These are phyloP conservation scores for Calephelis virginiensis DNA, from an alignment of 1,140 invertebrate species.

Conservation along the genomic window DNA sequence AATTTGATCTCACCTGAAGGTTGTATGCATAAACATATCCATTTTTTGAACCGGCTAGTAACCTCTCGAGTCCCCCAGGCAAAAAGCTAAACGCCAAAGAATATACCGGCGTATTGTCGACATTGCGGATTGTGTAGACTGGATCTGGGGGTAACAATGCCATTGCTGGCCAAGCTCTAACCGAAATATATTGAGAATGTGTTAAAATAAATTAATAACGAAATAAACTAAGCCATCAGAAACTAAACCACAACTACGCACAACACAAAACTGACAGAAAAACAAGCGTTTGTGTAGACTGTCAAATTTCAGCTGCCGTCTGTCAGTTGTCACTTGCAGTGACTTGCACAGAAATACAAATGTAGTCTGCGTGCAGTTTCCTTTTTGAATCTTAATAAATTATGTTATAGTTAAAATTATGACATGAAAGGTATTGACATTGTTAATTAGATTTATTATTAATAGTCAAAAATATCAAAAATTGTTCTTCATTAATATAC, in stretches of 20 bases:
- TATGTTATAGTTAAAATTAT: too few relatives aligned
- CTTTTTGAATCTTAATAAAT: too few relatives aligned
- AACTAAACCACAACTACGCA: slow-evolving; percentile 75
- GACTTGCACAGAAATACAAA: too few relatives aligned
- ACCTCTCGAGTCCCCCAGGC: slow-evolving; percentile 78
- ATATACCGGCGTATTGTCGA: slow-evolving; percentile 84
- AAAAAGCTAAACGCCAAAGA: slow-evolving; percentile 82
- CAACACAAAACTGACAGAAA: slow-evolving; percentile 77
- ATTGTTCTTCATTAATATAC: too few relatives aligned
- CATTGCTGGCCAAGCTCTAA: slow-evolving; percentile 73
- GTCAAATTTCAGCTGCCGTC: slow-evolving; percentile 22
- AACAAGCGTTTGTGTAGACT: slow-evolving; percentile 55
- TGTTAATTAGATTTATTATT: too few relatives aligned
- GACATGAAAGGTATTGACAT: too few relatives aligned
- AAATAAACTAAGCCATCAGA: slow-evolving; percentile 76
- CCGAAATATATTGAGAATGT: slow-evolving; percentile 64
- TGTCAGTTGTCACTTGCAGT: slow-evolving; percentile 17
- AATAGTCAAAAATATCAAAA: too few relatives aligned
- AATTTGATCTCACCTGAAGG: slow-evolving; percentile 80
- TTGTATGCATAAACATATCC: slow-evolving; percentile 86
- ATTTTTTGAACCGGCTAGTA: slow-evolving; percentile 83
- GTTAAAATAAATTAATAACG: slow-evolving; percentile 69
- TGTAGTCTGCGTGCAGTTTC: too few relatives aligned
- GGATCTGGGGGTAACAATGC: slow-evolving; percentile 81
- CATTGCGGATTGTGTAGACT: slow-evolving; percentile 81